Percentiles rank a stretch among this genome's conserved stretches.
phyloP scores from a whole-genome alignment of 1,140 invertebrate species.

The Aphelenchoides besseyi region DNA sequence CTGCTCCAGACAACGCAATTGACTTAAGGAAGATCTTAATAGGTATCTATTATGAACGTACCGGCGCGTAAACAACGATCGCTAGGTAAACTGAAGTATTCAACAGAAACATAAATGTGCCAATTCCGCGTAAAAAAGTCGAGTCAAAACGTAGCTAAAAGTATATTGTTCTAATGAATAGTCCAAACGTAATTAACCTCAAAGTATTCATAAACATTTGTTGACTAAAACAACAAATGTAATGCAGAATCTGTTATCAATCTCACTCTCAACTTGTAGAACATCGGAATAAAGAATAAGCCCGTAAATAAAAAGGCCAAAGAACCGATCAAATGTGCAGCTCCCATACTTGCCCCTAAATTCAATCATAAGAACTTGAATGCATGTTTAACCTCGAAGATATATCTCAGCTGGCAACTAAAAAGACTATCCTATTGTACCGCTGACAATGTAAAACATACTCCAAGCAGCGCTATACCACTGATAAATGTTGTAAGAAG shows the following conservation, averaged over 20 bases:
- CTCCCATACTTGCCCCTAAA: conserved; percentile 33
- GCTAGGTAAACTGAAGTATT: conserved; percentile 61
- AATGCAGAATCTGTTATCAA: conserved; percentile 33
- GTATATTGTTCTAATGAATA: neutral
- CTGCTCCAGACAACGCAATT: conserved; percentile 47
- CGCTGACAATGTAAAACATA: neutral
- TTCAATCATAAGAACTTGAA: neutral
- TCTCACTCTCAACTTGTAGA: conserved; percentile 41
- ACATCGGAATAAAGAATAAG: conserved; percentile 48
- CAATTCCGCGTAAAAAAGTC: conserved; percentile 42
- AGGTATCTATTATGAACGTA: neutral
- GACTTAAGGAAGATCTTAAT: conserved; percentile 32
- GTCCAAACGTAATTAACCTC: conserved; percentile 27
- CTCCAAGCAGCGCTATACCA: conserved; percentile 44
- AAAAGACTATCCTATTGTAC: too few relatives aligned
- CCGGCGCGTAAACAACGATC: conserved; percentile 47
- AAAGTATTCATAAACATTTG: conserved; percentile 59
- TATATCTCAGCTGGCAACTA: conserved; percentile 59
- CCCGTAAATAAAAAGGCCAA: conserved; percentile 42
- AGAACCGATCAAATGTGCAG: conserved; percentile 28
- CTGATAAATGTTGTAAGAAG: conserved; percentile 60
- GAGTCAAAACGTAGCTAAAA: conserved; percentile 45
- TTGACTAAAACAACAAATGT: conserved; percentile 50
- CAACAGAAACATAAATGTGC: conserved; percentile 55
- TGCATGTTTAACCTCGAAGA: conserved; percentile 44